Conservation (phyloP, 2,113 vertebrate genomes). For the Rynchops niger region DNA sequence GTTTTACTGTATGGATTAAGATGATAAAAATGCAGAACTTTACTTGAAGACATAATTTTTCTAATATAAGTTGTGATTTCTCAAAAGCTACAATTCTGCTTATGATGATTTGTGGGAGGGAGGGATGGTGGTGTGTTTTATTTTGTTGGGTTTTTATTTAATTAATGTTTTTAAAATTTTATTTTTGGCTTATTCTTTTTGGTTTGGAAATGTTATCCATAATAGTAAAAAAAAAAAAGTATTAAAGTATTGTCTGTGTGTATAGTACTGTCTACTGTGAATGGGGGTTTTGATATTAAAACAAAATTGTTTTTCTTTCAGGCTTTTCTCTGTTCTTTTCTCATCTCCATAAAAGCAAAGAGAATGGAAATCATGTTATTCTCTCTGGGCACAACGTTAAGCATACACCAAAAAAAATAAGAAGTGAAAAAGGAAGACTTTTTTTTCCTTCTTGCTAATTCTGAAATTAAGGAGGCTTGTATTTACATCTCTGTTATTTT, state of each 20-base stretch:
- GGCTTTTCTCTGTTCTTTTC: background rate
- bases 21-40: background rate
- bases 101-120: background rate
- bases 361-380: background rate
- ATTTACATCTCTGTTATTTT: background rate
- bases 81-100: background rate
- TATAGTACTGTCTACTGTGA: background rate
- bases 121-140: background rate
- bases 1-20: background rate
- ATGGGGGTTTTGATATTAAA: background rate
- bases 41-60: background rate
- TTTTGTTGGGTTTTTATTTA: fast-evolving
- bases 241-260: background rate
- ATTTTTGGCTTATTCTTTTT: background rate
- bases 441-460: background rate
- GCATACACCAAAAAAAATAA: background rate
- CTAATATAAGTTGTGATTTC: background rate
- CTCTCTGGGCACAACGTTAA: background rate
- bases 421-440: background rate
- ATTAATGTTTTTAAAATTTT: background rate
- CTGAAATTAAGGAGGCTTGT: background rate
- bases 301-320: background rate
- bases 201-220: background rate
- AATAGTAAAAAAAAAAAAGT: background rate
- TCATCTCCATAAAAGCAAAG: background rate